phyloP scores from a whole-genome alignment of 23 tunicate species.

The Trididemnum nubilum region DNA sequence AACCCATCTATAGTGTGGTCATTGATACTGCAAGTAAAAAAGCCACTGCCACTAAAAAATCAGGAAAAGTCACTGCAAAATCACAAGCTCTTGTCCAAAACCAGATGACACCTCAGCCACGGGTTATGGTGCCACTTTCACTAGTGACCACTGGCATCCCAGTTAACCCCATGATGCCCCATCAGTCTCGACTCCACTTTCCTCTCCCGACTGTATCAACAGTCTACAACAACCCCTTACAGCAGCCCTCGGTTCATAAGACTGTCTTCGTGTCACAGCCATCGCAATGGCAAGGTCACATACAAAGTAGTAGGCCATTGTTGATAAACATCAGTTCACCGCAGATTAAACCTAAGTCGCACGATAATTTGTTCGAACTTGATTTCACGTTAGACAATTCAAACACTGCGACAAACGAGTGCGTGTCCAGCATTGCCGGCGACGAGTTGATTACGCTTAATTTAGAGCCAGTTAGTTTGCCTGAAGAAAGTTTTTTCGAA shows the following conservation, averaged over 20 bases:
- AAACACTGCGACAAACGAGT: slow-evolving; percentile 48
- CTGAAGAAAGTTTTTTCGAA: slow-evolving; percentile 33
- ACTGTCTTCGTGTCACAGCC: not conserved
- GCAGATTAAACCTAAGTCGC: slow-evolving; percentile 19
- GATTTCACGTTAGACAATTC: slow-evolving; percentile 38
- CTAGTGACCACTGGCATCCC: slow-evolving; percentile 28
- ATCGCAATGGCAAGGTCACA: not conserved
- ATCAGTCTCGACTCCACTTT: not conserved
- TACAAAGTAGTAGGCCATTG: not conserved
- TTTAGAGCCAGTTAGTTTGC: slow-evolving; percentile 73
- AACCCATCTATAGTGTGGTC: slow-evolving; percentile 41
- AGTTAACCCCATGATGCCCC: not conserved
- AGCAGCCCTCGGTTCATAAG: not conserved
- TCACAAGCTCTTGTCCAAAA: not conserved
- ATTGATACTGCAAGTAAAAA: slow-evolving; percentile 35
- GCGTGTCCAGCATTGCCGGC: slow-evolving; percentile 30
- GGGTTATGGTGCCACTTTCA: slow-evolving; percentile 48
- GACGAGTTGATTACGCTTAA: slow-evolving; percentile 79
- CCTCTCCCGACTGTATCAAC: not conserved
- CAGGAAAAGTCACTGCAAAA: not conserved
- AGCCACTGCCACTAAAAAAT: not conserved
- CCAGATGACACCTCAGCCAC: not conserved
- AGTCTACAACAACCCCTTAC: not conserved
- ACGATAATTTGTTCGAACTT: slow-evolving; percentile 48
- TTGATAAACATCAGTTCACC: not conserved